These are phyloP conservation scores for Nezara viridula DNA, from an alignment of 2,888 invertebrate genomes.

Conservation along the genomic window DNA sequence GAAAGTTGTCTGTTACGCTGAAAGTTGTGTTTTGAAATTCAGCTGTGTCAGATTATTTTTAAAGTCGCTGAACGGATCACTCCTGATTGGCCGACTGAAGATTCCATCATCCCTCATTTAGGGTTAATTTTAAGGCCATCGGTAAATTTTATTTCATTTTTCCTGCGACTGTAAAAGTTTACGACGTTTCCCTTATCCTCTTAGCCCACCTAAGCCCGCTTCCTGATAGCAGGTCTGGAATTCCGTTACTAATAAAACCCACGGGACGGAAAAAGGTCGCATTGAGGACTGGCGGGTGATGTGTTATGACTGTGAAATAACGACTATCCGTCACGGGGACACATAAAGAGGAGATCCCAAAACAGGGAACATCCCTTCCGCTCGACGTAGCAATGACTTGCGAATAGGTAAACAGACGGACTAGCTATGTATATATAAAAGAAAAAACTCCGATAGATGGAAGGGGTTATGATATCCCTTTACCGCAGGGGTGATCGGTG, in stretches of 20 bases:
- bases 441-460: conserved; percentile 21
- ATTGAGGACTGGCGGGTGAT: conserved; percentile 22
- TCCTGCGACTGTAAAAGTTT: conserved; percentile 54
- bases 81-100: background rate
- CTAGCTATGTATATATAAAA: background rate
- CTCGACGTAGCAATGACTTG: conserved; percentile 54
- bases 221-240: conserved; percentile 36
- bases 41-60: background rate
- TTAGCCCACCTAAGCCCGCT: conserved; percentile 38
- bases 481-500: conserved; percentile 52
- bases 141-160: conserved; percentile 32
- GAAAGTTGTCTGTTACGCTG: too few species aligned
- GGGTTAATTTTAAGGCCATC: conserved; percentile 6
- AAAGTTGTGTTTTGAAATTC: background rate
- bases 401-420: conserved; percentile 55
- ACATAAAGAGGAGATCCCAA: conserved; percentile 37
- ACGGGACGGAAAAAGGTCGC: conserved; percentile 14
- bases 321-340: conserved; percentile 42
- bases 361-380: conserved; percentile 43
- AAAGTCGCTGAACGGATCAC: background rate
- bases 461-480: conserved; percentile 56
- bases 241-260: conserved; percentile 58
- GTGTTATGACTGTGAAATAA: conserved; percentile 54
- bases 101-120: conserved; percentile 19
- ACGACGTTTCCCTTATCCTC: conserved; percentile 40